These are phyloP conservation scores for Irena cyanogastra DNA, from an alignment of 2,113 vertebrate species.

Conservation along the genomic window DNA sequence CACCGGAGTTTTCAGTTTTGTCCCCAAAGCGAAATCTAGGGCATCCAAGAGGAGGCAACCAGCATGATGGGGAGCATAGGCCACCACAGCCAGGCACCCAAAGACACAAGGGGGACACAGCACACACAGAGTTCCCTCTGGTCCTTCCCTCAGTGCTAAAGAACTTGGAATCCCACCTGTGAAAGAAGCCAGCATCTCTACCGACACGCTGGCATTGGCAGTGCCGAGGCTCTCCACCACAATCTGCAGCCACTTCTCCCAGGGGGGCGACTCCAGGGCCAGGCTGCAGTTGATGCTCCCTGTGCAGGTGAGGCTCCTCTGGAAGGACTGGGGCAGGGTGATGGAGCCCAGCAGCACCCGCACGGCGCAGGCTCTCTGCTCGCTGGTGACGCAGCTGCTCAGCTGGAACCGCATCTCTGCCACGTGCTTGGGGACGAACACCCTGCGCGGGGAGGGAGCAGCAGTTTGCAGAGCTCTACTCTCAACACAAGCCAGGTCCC, in stretches of 20 bases:
- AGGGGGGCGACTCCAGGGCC: constrained; percentile 78
- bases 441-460: constrained; percentile 53
- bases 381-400: constrained; percentile 62
- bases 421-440: constrained; percentile 85
- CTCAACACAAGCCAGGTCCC: background rate
- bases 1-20: background rate
- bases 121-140: background rate
- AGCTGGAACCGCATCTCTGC: constrained; percentile 77
- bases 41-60: background rate
- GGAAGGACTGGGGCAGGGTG: constrained; percentile 70
- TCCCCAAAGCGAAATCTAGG: background rate
- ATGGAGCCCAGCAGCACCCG: constrained; percentile 77
- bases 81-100: background rate
- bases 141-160: background rate
- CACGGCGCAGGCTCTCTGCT: constrained; percentile 66
- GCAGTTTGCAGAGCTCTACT: background rate
- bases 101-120: background rate
- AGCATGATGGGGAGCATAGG: background rate
- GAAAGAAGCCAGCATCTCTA: constrained; percentile 75
- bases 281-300: constrained; percentile 68
- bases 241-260: constrained; percentile 87
- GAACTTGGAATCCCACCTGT: constrained; percentile 74
- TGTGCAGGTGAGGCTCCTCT: constrained; percentile 75
- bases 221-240: constrained; percentile 71
- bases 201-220: constrained; percentile 54